phyloP scores from a whole-genome alignment of 2,797 vertebrate species.

The Toxotes lorentzi region DNA sequence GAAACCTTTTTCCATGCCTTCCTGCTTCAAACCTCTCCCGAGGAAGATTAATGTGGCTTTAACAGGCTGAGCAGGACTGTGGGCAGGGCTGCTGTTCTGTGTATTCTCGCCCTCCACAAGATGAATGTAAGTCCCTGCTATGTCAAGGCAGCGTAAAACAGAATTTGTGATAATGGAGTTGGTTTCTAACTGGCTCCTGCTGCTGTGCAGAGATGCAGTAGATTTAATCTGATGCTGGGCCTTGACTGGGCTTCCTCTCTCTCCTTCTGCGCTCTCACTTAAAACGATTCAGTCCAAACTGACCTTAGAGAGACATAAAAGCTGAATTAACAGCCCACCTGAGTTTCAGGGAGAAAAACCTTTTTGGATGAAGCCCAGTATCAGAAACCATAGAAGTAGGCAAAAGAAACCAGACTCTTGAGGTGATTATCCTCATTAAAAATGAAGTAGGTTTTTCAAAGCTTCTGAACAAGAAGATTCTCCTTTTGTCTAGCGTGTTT shows the following conservation, averaged over 20 bases:
- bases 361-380: constrained; percentile 45
- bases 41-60: constrained; percentile 55
- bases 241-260: constrained; percentile 32
- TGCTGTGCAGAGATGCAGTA: constrained; percentile 14
- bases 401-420: constrained; percentile 50
- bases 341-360: constrained; percentile 51
- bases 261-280: constrained; percentile 61
- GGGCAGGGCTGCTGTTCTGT: constrained; percentile 20
- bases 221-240: constrained; percentile 35
- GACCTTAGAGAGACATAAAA: constrained; percentile 62
- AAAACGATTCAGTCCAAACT: constrained; percentile 52
- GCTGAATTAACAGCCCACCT: constrained; percentile 56
- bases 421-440: constrained; percentile 61
- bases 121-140: constrained; percentile 64
- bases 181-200: constrained; percentile 26
- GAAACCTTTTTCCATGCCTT: background rate
- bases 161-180: constrained; percentile 46
- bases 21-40: constrained; percentile 8
- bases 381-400: constrained; percentile 38
- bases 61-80: background rate
- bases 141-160: constrained; percentile 65
- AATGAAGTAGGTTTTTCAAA: constrained; percentile 46
- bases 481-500: constrained; percentile 1
- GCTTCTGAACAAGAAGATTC: no score
- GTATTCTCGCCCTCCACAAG: constrained; percentile 58